A percentile compares a stretch with the other conserved stretches of the same genome.
phyloP scores from a whole-genome alignment of 1,140 invertebrate species.

The Eubasilissa regina region DNA sequence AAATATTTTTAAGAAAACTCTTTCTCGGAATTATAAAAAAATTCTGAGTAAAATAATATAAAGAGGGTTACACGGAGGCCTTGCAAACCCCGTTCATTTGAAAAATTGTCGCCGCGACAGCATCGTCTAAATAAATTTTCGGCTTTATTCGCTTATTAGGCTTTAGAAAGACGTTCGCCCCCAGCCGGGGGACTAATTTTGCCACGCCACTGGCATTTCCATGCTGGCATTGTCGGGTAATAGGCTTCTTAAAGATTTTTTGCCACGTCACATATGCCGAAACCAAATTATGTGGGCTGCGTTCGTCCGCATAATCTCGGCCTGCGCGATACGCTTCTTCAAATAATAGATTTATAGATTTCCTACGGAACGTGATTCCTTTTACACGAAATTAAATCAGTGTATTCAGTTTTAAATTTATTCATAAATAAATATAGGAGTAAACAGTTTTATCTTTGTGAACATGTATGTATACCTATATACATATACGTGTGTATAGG shows the following conservation, averaged over 20 bases:
- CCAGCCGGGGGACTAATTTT: slow-evolving; percentile 15
- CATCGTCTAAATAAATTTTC: slow-evolving; percentile 51
- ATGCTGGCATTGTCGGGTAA: neutral
- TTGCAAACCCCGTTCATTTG: neutral
- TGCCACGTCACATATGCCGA: slow-evolving; percentile 9
- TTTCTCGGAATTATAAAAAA: no score
- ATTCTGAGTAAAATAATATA: no score
- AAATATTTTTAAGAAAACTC: no score
- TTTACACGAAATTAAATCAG: no score
- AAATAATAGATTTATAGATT: no score
- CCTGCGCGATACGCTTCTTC: neutral
- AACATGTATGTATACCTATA: no score
- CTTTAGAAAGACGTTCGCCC: slow-evolving; percentile 37
- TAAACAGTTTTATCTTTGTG: no score
- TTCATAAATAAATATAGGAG: no score
- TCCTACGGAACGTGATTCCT: no score
- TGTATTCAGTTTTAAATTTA: no score
- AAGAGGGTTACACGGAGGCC: no score
- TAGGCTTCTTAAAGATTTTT: slow-evolving; percentile 29
- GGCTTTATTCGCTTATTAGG: slow-evolving; percentile 54
- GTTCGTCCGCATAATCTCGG: neutral
- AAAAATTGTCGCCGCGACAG: slow-evolving; percentile 38
- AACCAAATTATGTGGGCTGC: slow-evolving; percentile 1
- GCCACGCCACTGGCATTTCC: slow-evolving; percentile 8
- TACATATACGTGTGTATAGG: no score